These are phyloP conservation scores for Pyrrhia umbra DNA, from an alignment of 2,888 invertebrate genomes.

Conservation along the genomic window DNA sequence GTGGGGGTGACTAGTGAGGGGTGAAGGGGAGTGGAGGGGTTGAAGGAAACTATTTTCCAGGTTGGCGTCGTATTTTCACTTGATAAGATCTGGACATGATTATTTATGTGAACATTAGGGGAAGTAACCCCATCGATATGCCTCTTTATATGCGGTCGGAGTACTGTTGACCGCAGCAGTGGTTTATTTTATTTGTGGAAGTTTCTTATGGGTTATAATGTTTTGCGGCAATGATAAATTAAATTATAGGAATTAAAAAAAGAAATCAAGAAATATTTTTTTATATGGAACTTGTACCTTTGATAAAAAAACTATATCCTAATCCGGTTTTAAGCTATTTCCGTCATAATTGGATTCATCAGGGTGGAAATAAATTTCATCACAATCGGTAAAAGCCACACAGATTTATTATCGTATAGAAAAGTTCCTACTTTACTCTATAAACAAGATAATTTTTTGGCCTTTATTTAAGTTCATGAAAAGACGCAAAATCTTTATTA, in stretches of 20 bases:
- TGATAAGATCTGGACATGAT: slow-evolving; percentile 89
- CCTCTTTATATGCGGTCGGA: slow-evolving; percentile 81
- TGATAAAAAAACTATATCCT: too few species aligned
- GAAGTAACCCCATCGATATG: slow-evolving; percentile 87
- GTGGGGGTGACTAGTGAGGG: slow-evolving; percentile 48
- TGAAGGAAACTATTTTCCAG: slow-evolving; percentile 83
- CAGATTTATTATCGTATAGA: too few species aligned
- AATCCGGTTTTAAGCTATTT: too few species aligned
- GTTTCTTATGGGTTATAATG: background rate
- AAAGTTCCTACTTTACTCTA: too few species aligned
- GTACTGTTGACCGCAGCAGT: slow-evolving; percentile 67
- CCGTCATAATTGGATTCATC: too few species aligned
- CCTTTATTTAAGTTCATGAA: too few species aligned
- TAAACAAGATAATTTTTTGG: too few species aligned
- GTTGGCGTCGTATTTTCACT: slow-evolving; percentile 85
- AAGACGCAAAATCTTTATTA: background rate
- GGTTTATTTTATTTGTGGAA: slow-evolving; percentile 31
- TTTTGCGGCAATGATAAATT: background rate
- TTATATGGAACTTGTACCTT: too few species aligned
- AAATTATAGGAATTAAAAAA: too few species aligned
- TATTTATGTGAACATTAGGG: slow-evolving; percentile 88
- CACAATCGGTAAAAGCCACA: too few species aligned
- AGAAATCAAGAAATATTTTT: too few species aligned
- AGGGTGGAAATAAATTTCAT: too few species aligned
- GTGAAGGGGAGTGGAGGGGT: slow-evolving; percentile 57